Base-by-base conservation (phyloP, 2,797 vertebrate genomes). In the Takifugu rubripes region DNA sequence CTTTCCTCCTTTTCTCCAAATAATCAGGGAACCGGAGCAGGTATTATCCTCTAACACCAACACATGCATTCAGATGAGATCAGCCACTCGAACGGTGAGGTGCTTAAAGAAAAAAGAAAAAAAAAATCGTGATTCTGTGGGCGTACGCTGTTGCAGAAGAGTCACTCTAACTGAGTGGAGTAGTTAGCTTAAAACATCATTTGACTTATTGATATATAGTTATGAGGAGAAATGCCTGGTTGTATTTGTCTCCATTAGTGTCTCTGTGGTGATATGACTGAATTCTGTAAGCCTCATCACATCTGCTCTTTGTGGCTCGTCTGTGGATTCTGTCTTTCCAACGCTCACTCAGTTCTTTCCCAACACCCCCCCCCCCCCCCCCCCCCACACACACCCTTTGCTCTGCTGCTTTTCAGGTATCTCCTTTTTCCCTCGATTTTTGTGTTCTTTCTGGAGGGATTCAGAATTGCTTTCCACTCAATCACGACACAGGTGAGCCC, bases 151-250 rank as follows among this genome's bases (percentile, higher is more conserved):
- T 59, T 50, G 24, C 50, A 62, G 15, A 55, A 5, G 40, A 66
- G 52, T 49, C 33, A 58, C 26, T 49, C 61, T 56, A 40, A 66
- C 49, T 54, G 66, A 74, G 49, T 47, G 25, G 47, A 68, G 69
- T 9, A 15, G 44, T 25, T 21, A 36, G 44, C 43, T 54, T 59
- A 64, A 61, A 74, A 78, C 59, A 59, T 68, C 48, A 77, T 78
- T 72, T 59, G 55, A 72, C 65, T 59, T 76, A 78, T 78, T 77
- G 64, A 81, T 62, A 74, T 74, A 25, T 15, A 54, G 53, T 68
- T 29, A 77, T 51, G 66, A 64, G 64, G 24, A 78, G 68, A 62
- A 64, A 66, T 67, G 69, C 21, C 66, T 53, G 4, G 11, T 75
- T 74, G 66, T 64, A 53, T 74, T 70, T n/a, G 44, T 74, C 69